Base-by-base conservation (phyloP, 2,888 invertebrate genomes). In the Cybosia mesomella region DNA sequence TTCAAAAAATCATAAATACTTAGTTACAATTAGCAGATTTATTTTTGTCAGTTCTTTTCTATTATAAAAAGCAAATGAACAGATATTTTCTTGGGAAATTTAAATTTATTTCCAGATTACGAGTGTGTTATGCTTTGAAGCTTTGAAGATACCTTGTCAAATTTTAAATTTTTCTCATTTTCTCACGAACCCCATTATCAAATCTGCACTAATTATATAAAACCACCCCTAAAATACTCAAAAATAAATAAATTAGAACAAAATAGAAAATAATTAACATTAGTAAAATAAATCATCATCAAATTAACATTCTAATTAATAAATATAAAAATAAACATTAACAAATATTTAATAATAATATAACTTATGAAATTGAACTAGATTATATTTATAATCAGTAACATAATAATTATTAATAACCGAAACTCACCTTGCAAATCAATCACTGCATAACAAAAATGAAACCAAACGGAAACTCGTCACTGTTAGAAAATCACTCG, bases 391-490 rank as follows among this genome's bases (percentile, higher is more conserved):
- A 18, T 49, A n/a, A 43, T 18, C 18, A 1, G 18, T 28, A 28
- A 49, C 7, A 22, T 60, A 24, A 10, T 22, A 39, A 43, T 15
- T n/a, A 36, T 22, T 58, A 34, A 36, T 55, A 24, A 57, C 18
- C 7, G 24, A 73, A 75, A 72, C 80, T 77, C 58, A 81, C 80
- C 80, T 80, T 60, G 11, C 9, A 22, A 72, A 60, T 58, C 53
- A 59, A 69, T 74, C 76, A 73, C 78, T 66, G 80, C 82, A 82
- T 80, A 81, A 81, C 80, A 73, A 53, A 80, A 75, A 43, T 21
- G 18, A 66, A 68, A 61, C 10, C 69, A 80, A 73, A 70, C 49
- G 39, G 66, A 64, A 73, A 71, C 59, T n/a, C 11, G 63, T 67
- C 76, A 78, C 74, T 18, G 32, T 24, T 54, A 67, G 22, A 67